Evolutionary conservation across 2,888 invertebrate species (phyloP).

Genomic region (Oxycera nigricornis): DNA sequence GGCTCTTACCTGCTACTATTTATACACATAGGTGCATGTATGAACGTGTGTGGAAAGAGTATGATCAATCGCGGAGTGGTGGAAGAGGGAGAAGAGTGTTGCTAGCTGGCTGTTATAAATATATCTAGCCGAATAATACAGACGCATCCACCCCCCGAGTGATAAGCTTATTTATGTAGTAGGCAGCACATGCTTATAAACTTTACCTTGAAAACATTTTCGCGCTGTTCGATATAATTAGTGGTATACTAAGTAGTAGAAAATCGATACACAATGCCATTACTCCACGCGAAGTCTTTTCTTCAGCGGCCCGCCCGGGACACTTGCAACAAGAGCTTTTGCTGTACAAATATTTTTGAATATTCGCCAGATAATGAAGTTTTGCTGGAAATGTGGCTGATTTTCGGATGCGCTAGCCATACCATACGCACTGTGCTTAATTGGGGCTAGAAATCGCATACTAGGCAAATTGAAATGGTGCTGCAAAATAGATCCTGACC

Average conservation of each 20-base stretch:
- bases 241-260: constrained; percentile 12
- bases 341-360: neutral
- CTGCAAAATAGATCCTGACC: too few species aligned
- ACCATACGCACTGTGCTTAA: too few species aligned
- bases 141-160: neutral
- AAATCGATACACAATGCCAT: constrained; percentile 32
- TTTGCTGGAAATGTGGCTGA: neutral
- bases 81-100: neutral
- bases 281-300: neutral
- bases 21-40: neutral
- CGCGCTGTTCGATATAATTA: constrained; percentile 21
- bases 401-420: too few species aligned
- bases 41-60: neutral
- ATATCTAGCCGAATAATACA: neutral
- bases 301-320: neutral
- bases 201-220: constrained; percentile 38
- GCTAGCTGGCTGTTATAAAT: neutral
- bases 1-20: neutral
- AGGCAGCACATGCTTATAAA: neutral
- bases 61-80: neutral
- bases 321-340: neutral
- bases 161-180: constrained; percentile 5
- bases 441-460: too few species aligned
- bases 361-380: neutral
- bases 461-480: too few species aligned